Evolutionary conservation across 2,888 invertebrate species (phyloP).

Genomic region (Lepetodrilus schrolli): DNA sequence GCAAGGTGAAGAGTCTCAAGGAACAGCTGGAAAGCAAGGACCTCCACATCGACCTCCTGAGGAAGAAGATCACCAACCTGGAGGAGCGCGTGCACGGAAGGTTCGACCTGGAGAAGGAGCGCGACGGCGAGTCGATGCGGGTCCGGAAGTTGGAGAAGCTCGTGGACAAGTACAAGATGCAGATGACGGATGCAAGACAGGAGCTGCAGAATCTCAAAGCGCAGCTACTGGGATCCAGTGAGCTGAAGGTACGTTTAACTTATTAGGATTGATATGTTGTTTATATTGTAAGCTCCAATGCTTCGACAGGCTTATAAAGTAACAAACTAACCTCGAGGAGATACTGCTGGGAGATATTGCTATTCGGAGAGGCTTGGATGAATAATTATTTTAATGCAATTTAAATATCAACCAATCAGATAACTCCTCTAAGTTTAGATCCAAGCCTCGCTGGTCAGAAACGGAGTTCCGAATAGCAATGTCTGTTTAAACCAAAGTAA

Average conservation of each 20-base stretch:
- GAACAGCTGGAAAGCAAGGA: constrained; percentile 94
- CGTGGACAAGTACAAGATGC: constrained; percentile 86
- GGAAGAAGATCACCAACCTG: constrained; percentile 83
- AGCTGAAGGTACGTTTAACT: constrained; percentile 64
- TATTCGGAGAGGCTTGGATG: no score
- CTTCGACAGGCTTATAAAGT: no score
- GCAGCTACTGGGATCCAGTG: constrained; percentile 70
- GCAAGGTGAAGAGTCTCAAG: constrained; percentile 82
- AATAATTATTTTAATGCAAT: no score
- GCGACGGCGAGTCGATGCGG: constrained; percentile 65
- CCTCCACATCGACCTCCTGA: constrained; percentile 89
- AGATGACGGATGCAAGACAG: constrained; percentile 87
- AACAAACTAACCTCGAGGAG: no score
- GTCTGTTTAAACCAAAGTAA: not conserved
- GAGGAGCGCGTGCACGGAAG: constrained; percentile 70
- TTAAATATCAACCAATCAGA: no score
- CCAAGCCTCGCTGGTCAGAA: no score
- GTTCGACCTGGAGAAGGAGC: constrained; percentile 67
- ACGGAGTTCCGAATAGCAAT: no score
- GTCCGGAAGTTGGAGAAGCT: constrained; percentile 84
- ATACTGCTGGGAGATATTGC: no score
- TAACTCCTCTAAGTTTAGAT: no score
- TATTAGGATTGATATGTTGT: no score
- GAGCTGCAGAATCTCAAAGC: constrained; percentile 89
- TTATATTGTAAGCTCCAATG: no score